Evolutionary conservation across 2,888 invertebrate genomes (phyloP).

Genomic region (Teinopalpus imperialis): DNA sequence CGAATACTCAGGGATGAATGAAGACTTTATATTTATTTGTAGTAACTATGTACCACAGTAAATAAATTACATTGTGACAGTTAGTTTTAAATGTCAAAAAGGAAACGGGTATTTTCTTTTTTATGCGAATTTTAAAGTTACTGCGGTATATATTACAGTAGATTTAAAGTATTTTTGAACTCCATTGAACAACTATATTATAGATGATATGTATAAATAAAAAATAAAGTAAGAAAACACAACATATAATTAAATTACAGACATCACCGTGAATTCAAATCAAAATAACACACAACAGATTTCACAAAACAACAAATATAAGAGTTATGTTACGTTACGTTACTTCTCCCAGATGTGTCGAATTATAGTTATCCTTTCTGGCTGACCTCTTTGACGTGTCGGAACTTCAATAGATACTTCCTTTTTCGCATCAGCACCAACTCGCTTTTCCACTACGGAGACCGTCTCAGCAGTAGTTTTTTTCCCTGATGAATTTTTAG

Average conservation of each 20-base stretch:
- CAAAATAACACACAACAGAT: slow-evolving; percentile 23
- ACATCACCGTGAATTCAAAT: slow-evolving; percentile 23
- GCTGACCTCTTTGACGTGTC: slow-evolving; percentile 38
- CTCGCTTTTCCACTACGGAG: slow-evolving; percentile 38
- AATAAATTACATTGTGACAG: too few relatives aligned
- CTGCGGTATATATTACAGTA: too few relatives aligned
- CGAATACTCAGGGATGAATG: too few relatives aligned
- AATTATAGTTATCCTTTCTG: slow-evolving; percentile 45
- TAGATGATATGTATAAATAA: too few relatives aligned
- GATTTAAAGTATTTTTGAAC: too few relatives aligned
- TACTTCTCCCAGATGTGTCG: slow-evolving; percentile 56
- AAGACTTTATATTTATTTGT: too few relatives aligned
- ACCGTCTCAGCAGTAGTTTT: slow-evolving; percentile 49
- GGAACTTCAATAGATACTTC: slow-evolving; percentile 40
- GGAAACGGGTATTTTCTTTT: too few relatives aligned
- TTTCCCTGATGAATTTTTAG: slow-evolving; percentile 35
- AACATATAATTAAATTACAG: slow-evolving; percentile 28
- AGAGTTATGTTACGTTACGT: too few relatives aligned
- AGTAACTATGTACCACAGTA: too few relatives aligned
- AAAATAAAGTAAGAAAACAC: slow-evolving; percentile 6
- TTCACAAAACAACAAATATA: slow-evolving; percentile 33
- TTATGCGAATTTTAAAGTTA: too few relatives aligned
- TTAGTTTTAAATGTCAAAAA: not conserved
- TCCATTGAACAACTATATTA: too few relatives aligned
- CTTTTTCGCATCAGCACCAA: slow-evolving; percentile 42